A percentile compares a stretch with the other conserved stretches of the same genome.
phyloP scores from a whole-genome alignment of 2,113 vertebrate species.

The Antennarius striatus region DNA sequence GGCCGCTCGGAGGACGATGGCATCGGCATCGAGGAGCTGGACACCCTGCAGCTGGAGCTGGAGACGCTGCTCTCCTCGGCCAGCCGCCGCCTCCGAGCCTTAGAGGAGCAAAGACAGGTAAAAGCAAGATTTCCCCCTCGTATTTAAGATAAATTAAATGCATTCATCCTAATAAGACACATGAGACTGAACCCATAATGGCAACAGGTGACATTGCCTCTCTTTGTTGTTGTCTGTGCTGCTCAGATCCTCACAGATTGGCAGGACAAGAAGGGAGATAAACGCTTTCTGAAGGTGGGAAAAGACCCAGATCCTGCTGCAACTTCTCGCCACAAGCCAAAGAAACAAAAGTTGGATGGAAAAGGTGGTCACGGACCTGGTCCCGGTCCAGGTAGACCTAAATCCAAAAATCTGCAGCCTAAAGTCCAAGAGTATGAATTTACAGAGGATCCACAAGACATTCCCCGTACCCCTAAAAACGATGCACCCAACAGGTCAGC shows the following conservation, averaged over 20 bases:
- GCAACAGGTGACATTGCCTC: background rate
- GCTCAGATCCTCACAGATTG: conserved; percentile 96
- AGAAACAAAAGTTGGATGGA: conserved; percentile 94
- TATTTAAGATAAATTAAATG: too few species aligned
- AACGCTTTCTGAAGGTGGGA: conserved; percentile 89
- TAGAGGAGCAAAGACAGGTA: conserved; percentile 98
- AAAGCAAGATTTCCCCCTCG: background rate
- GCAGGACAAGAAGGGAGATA: conserved; percentile 98
- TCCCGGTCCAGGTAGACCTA: conserved; percentile 92
- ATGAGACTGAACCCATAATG: too few species aligned
- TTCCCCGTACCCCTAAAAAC: conserved; percentile 96
- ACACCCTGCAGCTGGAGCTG: conserved; percentile 96
- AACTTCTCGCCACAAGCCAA: conserved; percentile 92
- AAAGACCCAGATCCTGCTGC: conserved; percentile 92
- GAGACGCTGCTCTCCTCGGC: conserved; percentile 96
- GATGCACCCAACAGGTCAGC: conserved; percentile 95
- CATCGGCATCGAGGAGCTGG: conserved; percentile 96
- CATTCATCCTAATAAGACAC: background rate
- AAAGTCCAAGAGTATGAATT: conserved; percentile 98
- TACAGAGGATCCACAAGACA: conserved; percentile 92
- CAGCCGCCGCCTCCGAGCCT: conserved; percentile 89
- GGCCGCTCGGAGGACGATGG: conserved; percentile 96
- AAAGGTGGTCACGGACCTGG: conserved; percentile 91
- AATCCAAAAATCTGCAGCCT: conserved; percentile 93
- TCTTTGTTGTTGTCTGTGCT: background rate